These are phyloP conservation scores for Campoletis raptor DNA, from an alignment of 2,888 invertebrate genomes.

Conservation along the genomic window DNA sequence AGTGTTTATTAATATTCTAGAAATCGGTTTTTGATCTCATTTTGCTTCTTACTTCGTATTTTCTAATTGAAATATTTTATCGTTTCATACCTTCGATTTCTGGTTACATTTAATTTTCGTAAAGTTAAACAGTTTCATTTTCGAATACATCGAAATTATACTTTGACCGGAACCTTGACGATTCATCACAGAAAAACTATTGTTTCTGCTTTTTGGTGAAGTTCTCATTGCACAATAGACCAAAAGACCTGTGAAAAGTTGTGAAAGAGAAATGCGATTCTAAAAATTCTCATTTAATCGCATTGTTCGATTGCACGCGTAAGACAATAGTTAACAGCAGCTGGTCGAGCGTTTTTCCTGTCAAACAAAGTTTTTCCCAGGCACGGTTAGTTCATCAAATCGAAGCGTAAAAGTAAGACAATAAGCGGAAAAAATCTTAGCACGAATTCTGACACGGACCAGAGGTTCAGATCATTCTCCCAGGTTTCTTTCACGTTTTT, in stretches of 20 bases:
- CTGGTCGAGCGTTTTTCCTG: not conserved
- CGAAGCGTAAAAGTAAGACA: constrained; percentile 81
- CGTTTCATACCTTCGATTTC: not conserved
- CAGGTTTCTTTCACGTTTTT: constrained; percentile 18
- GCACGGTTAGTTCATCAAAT: constrained; percentile 61
- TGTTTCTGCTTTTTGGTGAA: constrained; percentile 49
- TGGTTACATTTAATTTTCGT: not conserved
- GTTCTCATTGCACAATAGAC: constrained; percentile 60
- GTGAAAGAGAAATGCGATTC: constrained; percentile 51
- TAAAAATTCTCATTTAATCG: constrained; percentile 73
- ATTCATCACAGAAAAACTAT: constrained; percentile 8
- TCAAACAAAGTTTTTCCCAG: constrained; percentile 1
- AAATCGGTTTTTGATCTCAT: not conserved
- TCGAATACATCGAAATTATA: not conserved
- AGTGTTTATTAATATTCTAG: not conserved
- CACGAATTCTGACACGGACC: constrained; percentile 62
- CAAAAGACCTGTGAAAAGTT: constrained; percentile 3
- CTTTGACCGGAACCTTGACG: constrained; percentile 3
- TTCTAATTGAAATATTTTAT: not conserved
- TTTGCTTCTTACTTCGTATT: not conserved
- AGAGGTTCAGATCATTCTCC: constrained; percentile 35
- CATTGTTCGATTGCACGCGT: constrained; percentile 75
- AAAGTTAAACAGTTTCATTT: not conserved
- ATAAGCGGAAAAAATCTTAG: constrained; percentile 78
- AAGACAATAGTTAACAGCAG: constrained; percentile 68